Base-by-base conservation (phyloP, 2,888 invertebrate genomes). In the Coleophora flavipennella region DNA sequence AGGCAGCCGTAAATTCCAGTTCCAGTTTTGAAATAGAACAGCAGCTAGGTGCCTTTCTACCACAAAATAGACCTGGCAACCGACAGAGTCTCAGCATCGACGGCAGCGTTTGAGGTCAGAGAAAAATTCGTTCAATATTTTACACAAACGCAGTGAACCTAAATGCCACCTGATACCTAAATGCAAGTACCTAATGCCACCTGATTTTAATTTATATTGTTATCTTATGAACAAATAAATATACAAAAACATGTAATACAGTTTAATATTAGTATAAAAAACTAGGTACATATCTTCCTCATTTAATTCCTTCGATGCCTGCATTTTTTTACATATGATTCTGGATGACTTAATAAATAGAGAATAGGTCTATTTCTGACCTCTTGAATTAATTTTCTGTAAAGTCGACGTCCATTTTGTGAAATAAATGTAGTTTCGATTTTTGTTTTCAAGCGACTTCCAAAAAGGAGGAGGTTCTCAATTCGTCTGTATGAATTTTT, bases 111-210 rank as follows among this genome's bases (percentile, higher is more conserved):
- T 43, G 39, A 43, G 39, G 31, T 45, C 35, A 41, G 43, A 43
- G 40, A 40, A 13, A 40, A 45, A 45, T 45, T 45, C 12, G 45
- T 45, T 43, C 36, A 14, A 39, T 41, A 45, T 26, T 43, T 45
- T 42, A 11, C 38, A 27, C 27, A 27, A 27, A 27, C 27, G 9
- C 27, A 27, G 27, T 8, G 27, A 27, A 27, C 27, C 9, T 27
- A 27, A 9, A 8, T 8, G 7, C 9, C 9, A 27, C 9, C 9
- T 8, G 6, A 6, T 27, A 8, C 6, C 9, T 27, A 27, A 27
- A 27, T 27, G 6, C 6, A 27, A 27, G 9, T 8, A 6, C 27
- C 9, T 27, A 27, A 27, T 9, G 27, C 27, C 9, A 27, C 27
- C 9, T 8, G 6, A 8, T 27, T 6, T 8, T 33, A 9, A 33